phyloP scores from a whole-genome alignment of 2,113 vertebrate genomes.

The Barbus barbus region DNA sequence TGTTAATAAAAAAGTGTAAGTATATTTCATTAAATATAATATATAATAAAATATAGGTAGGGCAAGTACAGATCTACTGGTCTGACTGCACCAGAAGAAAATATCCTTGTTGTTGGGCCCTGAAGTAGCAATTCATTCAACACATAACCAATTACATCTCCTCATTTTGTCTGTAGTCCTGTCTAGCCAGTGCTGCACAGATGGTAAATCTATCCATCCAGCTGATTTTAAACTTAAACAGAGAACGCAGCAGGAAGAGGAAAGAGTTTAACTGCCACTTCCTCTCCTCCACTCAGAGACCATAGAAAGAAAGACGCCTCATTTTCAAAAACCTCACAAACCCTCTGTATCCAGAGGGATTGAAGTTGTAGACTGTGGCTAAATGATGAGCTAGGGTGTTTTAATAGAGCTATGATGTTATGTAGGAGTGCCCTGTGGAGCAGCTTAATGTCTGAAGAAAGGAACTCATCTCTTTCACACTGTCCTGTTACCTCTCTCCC shows the following conservation, averaged over 20 bases:
- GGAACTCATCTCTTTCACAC: slow-evolving; percentile 21
- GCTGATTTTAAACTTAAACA: slow-evolving; percentile 38
- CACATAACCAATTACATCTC: neutral
- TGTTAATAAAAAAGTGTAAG: neutral
- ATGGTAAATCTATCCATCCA: slow-evolving; percentile 42
- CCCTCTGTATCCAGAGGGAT: slow-evolving; percentile 19
- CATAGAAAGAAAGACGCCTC: neutral
- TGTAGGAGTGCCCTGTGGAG: slow-evolving; percentile 2
- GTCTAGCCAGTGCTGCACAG: neutral
- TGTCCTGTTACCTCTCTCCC: slow-evolving; percentile 10
- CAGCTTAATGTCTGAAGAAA: slow-evolving; percentile 31
- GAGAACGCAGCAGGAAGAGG: slow-evolving; percentile 22
- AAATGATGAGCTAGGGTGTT: neutral
- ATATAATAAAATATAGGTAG: neutral
- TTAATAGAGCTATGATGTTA: slow-evolving; percentile 13
- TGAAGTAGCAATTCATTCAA: neutral
- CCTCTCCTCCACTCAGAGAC: neutral
- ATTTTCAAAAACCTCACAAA: slow-evolving; percentile 1
- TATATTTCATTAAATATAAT: neutral
- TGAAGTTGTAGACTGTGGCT: slow-evolving; percentile 17
- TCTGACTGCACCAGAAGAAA: neutral
- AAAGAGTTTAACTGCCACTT: slow-evolving; percentile 15
- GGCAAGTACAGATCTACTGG: neutral
- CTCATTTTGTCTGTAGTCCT: neutral
- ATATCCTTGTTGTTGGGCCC: neutral